Evolutionary conservation across 2,888 invertebrate species (phyloP), one percentile per base, ranked within the genome.

Genomic region (Agonopterix heracliana): DNA sequence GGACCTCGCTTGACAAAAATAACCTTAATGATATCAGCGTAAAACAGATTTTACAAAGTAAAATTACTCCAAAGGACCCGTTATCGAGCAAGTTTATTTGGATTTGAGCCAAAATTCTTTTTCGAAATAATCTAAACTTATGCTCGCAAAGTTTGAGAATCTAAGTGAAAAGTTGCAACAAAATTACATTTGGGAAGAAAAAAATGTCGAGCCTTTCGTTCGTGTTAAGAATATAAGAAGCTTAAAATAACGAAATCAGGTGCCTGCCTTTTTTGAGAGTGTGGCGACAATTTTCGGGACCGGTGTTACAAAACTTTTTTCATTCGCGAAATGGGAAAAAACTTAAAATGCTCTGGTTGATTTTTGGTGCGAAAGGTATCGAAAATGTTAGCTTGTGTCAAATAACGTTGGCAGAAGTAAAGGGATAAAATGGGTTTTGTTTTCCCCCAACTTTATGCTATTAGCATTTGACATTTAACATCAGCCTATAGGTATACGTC

Each of bases 131-230:
- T 54, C 56, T 49, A 54, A 56, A 56, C 56, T 56, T 54, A 56
- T 35, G 45, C 41, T 40, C 48, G 44, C 41, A 34, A 48, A 78
- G 67, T 77, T 75, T 53, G 43, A 57, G 66, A 56, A 67, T 68
- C 74, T 80, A 81, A 81, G 81, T 83, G 78, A 81, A 83, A 83
- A 83, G 82, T 82, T 84, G 70, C 65, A 63, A 65, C 56, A 60
- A 78, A 81, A 81, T 81, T 78, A 78, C 74, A 72, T 77, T 78
- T 64, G 68, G 62, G 48, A 54, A 67, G 68, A 68, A 65, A 67
- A 66, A 64, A 64, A 71, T 66, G 65, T 60, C 56, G 49, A 52
- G 49, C 46, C 47, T 43, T 50, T 55, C 71, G 44, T 50, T 55
- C 71, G 71, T 71, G 74, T 74, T 78, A 79, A 76, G 77, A 78